phyloP scores from a whole-genome alignment of 2,113 vertebrate genomes.

The Antigone vipio region DNA sequence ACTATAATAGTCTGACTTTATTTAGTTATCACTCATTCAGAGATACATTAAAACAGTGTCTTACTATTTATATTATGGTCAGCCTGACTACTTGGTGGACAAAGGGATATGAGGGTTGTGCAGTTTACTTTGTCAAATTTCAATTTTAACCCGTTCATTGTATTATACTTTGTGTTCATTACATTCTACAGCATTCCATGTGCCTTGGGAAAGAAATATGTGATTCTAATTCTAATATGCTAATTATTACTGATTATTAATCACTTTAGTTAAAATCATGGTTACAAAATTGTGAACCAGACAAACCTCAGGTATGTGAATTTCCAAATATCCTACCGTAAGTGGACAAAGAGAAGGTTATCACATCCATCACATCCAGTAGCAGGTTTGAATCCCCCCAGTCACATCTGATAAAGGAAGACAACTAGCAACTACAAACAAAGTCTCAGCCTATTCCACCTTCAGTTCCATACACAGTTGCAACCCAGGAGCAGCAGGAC shows the following conservation, averaged over 20 bases:
- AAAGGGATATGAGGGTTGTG: not conserved
- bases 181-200: not conserved
- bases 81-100: not conserved
- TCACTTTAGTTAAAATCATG: not conserved
- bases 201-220: not conserved
- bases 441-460: not conserved
- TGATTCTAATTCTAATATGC: not conserved
- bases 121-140: not conserved
- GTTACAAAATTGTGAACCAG: not conserved
- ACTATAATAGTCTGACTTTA: not conserved
- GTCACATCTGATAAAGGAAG: not conserved
- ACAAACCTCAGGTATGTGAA: not conserved
- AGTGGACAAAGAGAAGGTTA: not conserved
- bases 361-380: too few relatives aligned
- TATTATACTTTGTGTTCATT: not conserved
- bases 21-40: not conserved
- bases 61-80: not conserved
- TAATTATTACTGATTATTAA: not conserved
- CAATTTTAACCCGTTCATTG: not conserved
- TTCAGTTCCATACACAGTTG: not conserved
- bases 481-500: not conserved
- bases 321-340: not conserved
- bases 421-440: not conserved
- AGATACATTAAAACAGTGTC: not conserved
- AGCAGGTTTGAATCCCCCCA: too few relatives aligned